Evolutionary conservation across 2,888 invertebrate genomes (phyloP), one percentile per base, ranked within the genome.

Genomic region (Argynnis bischoffii): DNA sequence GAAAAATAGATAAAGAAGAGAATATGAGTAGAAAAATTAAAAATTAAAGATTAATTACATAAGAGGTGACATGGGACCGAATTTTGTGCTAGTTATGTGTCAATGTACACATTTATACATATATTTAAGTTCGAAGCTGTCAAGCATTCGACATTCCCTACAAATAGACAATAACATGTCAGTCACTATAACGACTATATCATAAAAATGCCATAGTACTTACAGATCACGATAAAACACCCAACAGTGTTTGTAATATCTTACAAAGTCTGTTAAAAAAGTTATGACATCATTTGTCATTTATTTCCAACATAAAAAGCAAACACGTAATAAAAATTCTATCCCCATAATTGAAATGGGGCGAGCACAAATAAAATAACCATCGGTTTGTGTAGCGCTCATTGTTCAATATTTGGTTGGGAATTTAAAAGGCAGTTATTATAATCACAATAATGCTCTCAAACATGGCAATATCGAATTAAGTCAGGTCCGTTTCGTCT

Each of bases 381-480:
- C 64, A 60, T 68, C 53, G 46, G 57, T 63, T 63, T 31, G 54
- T 64, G 64, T 51, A 18, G 55, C 31, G 15, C 57, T 64, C 68
- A 57, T 64, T 63, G 67, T 67, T 64, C 63, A 67, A 70, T 68
- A 66, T 72, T 72, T 67, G 67, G 69, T 67, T 61, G 54, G 51
- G 59, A 69, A 72, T 72, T 70, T 70, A 75, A 71, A 76, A 74
- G 74, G 63, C 69, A 50, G 72, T 69, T 72, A 72, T 64, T 78
- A 82, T 82, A 79, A 81, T 81, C 85, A 85, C 68, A 69, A 67
- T 85, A 85, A 81, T 73, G 81, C 78, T 79, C 78, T 79, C 77
- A 81, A 85, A 84, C 65, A 84, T 78, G 74, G 78, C 80, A 78
- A 82, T 83, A 84, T 84, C 79, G 85, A 87, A 89, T 86, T 85